Conservation (phyloP, 2,888 invertebrate species). For the Coremacera marginata region DNA sequence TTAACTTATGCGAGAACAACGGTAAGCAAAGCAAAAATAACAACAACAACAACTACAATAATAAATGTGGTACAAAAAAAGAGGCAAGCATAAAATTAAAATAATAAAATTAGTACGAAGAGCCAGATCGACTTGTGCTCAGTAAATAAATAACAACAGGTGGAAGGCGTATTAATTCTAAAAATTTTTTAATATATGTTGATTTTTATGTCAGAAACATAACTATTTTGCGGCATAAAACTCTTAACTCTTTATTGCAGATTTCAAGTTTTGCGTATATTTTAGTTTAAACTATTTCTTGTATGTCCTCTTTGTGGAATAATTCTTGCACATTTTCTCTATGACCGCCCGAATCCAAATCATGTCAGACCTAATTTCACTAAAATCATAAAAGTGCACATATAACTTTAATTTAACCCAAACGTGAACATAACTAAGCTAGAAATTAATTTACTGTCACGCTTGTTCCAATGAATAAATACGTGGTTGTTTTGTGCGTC, state of each 20-base stretch:
- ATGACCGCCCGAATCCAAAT: too few species aligned
- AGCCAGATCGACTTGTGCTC: neutral
- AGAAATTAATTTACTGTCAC: constrained; percentile 9
- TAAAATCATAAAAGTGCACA: too few species aligned
- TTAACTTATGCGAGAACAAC: neutral
- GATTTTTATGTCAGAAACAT: too few species aligned
- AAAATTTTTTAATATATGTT: too few species aligned
- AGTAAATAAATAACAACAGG: neutral
- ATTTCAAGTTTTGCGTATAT: too few species aligned
- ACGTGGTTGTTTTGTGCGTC: neutral
- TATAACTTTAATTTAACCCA: constrained; percentile 1
- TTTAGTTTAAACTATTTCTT: too few species aligned
- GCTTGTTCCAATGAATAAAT: neutral
- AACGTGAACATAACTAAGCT: neutral
- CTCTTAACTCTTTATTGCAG: too few species aligned
- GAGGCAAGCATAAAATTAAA: neutral
- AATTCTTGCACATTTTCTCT: too few species aligned
- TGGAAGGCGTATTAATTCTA: neutral
- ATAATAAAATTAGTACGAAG: neutral
- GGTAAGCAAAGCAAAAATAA: neutral
- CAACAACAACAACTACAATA: neutral
- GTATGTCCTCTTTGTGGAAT: too few species aligned
- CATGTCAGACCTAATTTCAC: too few species aligned
- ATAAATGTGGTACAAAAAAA: neutral
- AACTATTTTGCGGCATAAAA: too few species aligned